Evolutionary conservation across 1,140 invertebrate genomes (phyloP), one percentile per base, ranked within the genome.

Genomic region (Cydia amplana): DNA sequence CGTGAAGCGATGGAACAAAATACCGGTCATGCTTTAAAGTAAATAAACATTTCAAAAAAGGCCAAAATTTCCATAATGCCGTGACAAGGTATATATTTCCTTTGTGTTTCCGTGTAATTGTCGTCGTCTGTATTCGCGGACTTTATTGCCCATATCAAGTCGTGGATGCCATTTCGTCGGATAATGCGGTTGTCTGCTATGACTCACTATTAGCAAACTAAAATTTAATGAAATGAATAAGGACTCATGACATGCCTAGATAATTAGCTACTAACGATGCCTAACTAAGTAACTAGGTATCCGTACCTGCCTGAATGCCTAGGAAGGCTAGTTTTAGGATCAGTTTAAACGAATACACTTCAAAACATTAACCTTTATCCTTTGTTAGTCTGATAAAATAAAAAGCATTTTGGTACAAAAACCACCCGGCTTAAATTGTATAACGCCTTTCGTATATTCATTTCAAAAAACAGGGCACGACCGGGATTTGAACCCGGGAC

Each of bases 111-210:
- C 82, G 80, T 85, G 88, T 89, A 90, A 91, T 88, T 87, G 87
- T 87, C 81, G 79, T 88, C 80, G 87, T 80, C 81, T 82, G 74
- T 78, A 85, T 83, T 86, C 80, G 85, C 81, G 76, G 79, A 83
- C 74, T 89, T 92, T 92, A 92, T 92, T 89, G 82, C 88, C 89
- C 90, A 91, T 92, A 91, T 92, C 89, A 91, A 88, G 82, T 87
- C 83, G 83, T 78, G 82, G 65, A 40, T 23, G 65, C 28, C 28
- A 23, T 67, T 67, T 64, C 4, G 14, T 65, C 65, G 43, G 65
- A 70, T 67, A 32, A 67, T 70, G 65, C 65, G 32, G 20, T 36
- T 40, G 65, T n/a, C 32, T 70, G 16, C n/a, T 10, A 16, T 70
- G 65, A 70, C 65, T 40, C 65, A 40, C 43, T 40, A 67, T 36